Base-by-base conservation (phyloP, 2,113 vertebrate species). In the Xiphias gladius region DNA sequence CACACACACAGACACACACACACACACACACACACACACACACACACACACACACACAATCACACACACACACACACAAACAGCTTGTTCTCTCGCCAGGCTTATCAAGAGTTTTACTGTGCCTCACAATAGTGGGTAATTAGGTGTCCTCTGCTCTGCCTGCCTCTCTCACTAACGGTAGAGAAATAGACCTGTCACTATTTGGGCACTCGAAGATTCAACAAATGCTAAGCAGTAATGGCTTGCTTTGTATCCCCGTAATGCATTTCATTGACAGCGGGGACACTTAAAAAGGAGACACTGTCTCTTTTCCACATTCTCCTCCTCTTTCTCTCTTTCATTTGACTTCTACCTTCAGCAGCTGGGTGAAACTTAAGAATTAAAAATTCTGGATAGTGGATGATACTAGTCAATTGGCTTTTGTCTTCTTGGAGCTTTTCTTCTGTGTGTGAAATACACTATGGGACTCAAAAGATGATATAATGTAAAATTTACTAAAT, bases 121-220 rank as follows among this genome's bases (percentile, higher is more conserved):
- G 88, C 92, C 69, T 92, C 94, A 94, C 94, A 94, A 94, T 94
- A 68, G 92, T 72, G 91, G 88, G 89, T 95, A 96, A 96, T 96
- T 96, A 96, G 94, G 89, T 95, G 94, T 94, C 94, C 93, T 93
- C 89, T 86, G 91, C 92, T 88, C 87, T 86, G 82, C 83, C 85
- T 93, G 92, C 87, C 87, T 94, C 89, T 91, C 89, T 84, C 82
- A 86, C 84, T 89, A 91, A 89, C 84, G 86, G 58, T 90, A 89
- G 92, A 95, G 93, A 94, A 94, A 96, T 95, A 94, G 94, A 95
- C 93, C 94, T 95, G 94, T 95, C 95, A 95, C 90, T 94, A 92
- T 95, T 95, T 93, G 92, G 93, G 88, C 94, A 94, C 87, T 81
- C 73, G 85, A 88, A 94, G 92, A 94, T 94, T 91, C 91, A 95